These are phyloP conservation scores for Willowsia nigromaculata DNA, from an alignment of 2,888 invertebrate species.

Conservation along the genomic window DNA sequence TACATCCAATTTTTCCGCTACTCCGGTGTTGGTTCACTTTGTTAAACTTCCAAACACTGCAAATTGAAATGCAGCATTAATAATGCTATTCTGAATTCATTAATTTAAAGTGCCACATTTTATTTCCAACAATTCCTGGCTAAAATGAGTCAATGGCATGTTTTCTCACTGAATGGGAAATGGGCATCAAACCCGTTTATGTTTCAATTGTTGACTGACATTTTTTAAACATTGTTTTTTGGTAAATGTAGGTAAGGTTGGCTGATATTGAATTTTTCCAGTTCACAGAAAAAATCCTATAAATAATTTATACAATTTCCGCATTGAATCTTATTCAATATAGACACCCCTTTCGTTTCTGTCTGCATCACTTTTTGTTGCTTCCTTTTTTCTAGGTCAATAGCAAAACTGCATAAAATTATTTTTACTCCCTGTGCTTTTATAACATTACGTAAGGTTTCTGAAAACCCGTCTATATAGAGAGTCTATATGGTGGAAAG, in stretches of 20 bases:
- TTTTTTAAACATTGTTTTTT: too few relatives aligned
- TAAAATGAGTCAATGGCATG: too few relatives aligned
- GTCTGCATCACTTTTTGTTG: background rate
- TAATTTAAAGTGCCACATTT: too few relatives aligned
- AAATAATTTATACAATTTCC: background rate
- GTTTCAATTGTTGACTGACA: too few relatives aligned
- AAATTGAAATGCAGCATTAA: too few relatives aligned
- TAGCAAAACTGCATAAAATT: slow-evolving; percentile 55
- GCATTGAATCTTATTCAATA: background rate
- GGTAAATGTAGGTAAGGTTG: too few relatives aligned
- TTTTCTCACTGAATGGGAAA: too few relatives aligned
- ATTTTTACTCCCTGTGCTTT: slow-evolving; percentile 7
- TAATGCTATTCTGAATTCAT: too few relatives aligned
- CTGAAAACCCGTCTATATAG: background rate
- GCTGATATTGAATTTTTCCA: background rate
- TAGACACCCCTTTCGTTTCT: background rate
- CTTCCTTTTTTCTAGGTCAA: slow-evolving; percentile 41
- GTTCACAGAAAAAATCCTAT: background rate
- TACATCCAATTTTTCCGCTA: background rate
- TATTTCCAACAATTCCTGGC: too few relatives aligned
- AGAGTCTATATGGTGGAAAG: background rate
- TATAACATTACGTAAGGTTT: background rate
- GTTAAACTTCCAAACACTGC: too few relatives aligned
- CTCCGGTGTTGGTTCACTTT: background rate
- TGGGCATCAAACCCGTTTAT: too few relatives aligned